These are phyloP conservation scores for Oceanodroma tethys DNA, from an alignment of 2,113 vertebrate genomes.

Conservation along the genomic window DNA sequence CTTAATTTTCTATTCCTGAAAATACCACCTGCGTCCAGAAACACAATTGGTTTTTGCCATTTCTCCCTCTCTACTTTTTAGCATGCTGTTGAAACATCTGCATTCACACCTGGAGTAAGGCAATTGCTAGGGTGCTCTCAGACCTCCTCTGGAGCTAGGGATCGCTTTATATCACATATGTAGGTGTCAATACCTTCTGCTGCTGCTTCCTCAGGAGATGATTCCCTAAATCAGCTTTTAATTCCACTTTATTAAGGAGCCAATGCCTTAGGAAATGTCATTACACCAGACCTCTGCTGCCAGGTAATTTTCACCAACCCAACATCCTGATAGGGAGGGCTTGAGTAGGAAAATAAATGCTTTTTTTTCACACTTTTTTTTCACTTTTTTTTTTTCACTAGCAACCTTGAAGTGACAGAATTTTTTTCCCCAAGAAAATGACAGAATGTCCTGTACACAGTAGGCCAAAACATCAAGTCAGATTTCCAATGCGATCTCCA, in stretches of 20 bases:
- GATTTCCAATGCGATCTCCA: neutral
- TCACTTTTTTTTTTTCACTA: neutral
- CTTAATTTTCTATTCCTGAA: neutral
- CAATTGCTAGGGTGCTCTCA: neutral
- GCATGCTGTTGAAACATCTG: neutral
- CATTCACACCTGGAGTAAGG: neutral
- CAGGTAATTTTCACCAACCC: neutral
- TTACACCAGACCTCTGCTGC: neutral
- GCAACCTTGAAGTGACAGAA: neutral
- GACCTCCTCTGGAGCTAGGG: neutral
- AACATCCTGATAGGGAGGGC: neutral
- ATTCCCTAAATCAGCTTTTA: neutral
- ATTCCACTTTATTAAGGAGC: neutral
- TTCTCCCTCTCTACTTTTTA: neutral
- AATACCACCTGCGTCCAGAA: neutral
- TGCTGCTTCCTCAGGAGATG: neutral
- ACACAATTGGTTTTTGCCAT: neutral
- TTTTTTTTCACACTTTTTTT: too few relatives aligned
- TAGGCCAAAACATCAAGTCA: neutral
- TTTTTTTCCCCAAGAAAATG: neutral
- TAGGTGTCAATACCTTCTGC: neutral
- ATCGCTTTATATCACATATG: fast-evolving
- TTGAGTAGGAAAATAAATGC: neutral
- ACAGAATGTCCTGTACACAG: neutral
- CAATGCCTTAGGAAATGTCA: neutral